These are phyloP conservation scores for Cantharis rufa DNA, from an alignment of 2,888 invertebrate genomes.

Conservation along the genomic window DNA sequence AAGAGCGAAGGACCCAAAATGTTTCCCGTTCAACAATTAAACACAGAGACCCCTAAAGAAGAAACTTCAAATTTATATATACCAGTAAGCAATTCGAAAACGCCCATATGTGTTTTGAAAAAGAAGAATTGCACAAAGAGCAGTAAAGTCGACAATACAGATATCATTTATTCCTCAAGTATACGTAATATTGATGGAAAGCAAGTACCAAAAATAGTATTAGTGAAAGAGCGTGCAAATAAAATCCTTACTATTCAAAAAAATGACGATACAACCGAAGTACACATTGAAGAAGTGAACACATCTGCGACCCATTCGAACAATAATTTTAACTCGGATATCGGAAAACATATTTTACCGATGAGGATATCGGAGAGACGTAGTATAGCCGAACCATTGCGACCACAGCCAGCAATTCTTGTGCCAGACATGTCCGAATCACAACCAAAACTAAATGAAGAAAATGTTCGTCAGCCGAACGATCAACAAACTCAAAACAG, in stretches of 20 bases:
- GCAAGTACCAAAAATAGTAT: not conserved
- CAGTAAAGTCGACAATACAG: not conserved
- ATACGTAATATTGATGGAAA: not conserved
- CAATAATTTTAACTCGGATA: not conserved
- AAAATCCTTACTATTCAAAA: not conserved
- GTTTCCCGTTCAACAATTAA: not conserved
- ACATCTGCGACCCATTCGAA: not conserved
- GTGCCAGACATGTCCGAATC: not conserved
- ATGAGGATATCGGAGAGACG: slow-evolving; percentile 15
- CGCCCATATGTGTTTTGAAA: not conserved
- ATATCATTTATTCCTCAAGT: not conserved
- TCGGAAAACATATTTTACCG: slow-evolving; percentile 20
- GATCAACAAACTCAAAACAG: not conserved
- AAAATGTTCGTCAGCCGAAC: not conserved
- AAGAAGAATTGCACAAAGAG: not conserved
- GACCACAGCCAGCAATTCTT: not conserved
- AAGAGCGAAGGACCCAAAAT: not conserved
- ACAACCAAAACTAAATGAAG: not conserved
- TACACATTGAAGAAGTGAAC: not conserved
- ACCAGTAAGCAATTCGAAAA: not conserved
- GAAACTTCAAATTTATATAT: not conserved
- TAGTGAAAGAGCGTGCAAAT: not conserved
- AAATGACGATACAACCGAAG: not conserved
- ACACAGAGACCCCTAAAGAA: not conserved
- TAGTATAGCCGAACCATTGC: slow-evolving; percentile 20